phyloP scores from a whole-genome alignment of 1,140 invertebrate species.

The Batillaria attramentaria region DNA sequence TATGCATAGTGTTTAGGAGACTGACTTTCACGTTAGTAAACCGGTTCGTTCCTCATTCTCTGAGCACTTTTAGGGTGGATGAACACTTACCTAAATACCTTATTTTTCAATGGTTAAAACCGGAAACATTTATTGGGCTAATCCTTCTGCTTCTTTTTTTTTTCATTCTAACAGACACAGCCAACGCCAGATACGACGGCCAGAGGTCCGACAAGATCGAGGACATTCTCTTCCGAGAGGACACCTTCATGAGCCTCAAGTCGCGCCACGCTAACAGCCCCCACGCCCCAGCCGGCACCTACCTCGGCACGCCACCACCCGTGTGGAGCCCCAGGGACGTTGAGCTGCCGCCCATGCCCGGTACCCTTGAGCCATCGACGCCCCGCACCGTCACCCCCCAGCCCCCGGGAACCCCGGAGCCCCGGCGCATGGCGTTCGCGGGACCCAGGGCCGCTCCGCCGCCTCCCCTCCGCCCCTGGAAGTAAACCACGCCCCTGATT shows the following conservation, averaged over 20 bases:
- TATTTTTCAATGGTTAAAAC: background rate
- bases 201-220: constrained; percentile 15
- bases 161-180: constrained; percentile 11
- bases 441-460: background rate
- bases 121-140: background rate
- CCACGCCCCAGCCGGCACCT: constrained; percentile 35
- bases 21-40: background rate
- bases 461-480: background rate
- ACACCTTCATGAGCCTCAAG: constrained; percentile 46
- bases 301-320: background rate
- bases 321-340: too few species aligned
- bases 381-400: background rate
- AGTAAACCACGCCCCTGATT: background rate
- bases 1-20: too few species aligned
- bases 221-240: constrained; percentile 46
- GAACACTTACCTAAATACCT: background rate
- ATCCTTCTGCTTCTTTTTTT: constrained; percentile 1
- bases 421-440: background rate
- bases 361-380: background rate
- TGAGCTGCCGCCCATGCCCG: background rate
- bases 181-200: background rate
- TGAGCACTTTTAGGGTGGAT: background rate
- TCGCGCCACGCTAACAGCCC: constrained; percentile 15
- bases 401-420: background rate
- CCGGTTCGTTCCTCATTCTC: background rate